phyloP scores from a whole-genome alignment of 2,797 vertebrate genomes.

The Alcedo atthis region DNA sequence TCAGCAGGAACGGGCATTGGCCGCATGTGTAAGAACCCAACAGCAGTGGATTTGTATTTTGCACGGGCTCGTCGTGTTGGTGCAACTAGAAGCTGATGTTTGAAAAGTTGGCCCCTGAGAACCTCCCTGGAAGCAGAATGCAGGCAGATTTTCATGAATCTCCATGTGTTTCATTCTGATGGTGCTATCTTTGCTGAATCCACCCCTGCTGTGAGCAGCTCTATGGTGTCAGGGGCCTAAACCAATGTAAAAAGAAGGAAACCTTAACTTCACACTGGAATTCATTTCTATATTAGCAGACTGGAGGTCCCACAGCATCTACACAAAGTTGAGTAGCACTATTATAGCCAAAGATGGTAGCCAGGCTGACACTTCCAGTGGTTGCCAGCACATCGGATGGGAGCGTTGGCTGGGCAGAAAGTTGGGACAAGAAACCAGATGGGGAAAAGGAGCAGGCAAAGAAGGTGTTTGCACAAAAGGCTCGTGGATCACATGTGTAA shows the following conservation, averaged over 20 bases:
- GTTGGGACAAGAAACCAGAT: not conserved
- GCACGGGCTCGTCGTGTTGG: not conserved
- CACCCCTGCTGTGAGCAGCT: not conserved
- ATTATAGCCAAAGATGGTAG: not conserved
- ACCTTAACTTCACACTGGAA: not conserved
- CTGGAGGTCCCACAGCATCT: not conserved
- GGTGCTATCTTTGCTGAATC: slow-evolving; percentile 25
- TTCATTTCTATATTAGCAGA: not conserved
- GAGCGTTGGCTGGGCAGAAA: not conserved
- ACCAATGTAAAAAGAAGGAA: not conserved
- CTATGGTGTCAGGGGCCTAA: not conserved
- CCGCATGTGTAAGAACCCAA: not conserved
- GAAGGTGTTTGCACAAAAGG: not conserved
- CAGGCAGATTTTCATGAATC: slow-evolving; percentile 58
- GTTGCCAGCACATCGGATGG: not conserved
- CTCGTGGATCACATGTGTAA: rapidly evolving
- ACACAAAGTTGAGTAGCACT: not conserved
- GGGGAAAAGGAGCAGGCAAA: not conserved
- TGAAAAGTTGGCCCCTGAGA: slow-evolving; percentile 16
- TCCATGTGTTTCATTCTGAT: slow-evolving; percentile 45
- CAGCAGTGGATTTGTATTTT: not conserved
- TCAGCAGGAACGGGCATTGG: slow-evolving; percentile 29
- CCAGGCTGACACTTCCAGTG: not conserved
- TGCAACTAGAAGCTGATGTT: slow-evolving; percentile 51
- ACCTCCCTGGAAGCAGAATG: slow-evolving; percentile 39